These are phyloP conservation scores for Toxostoma redivivum DNA, from an alignment of 2,113 vertebrate genomes.

Conservation along the genomic window DNA sequence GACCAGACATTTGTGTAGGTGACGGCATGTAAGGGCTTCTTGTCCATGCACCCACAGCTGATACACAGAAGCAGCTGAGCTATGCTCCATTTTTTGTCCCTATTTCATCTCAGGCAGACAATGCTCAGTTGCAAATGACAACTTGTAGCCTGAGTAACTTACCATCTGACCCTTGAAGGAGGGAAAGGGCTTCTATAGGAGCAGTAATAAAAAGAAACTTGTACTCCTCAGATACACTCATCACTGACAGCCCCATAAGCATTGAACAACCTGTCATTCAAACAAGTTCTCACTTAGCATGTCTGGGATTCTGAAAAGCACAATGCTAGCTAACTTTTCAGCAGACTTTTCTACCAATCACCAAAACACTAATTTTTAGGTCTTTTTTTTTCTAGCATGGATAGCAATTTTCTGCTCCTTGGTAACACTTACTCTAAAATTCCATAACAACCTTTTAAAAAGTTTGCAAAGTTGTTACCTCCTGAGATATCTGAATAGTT, in stretches of 20 bases:
- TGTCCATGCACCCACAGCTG: not conserved
- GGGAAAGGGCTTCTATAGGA: not conserved
- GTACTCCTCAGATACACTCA: not conserved
- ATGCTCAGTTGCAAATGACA: not conserved
- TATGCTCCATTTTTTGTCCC: not conserved
- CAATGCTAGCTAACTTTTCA: not conserved
- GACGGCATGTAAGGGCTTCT: not conserved
- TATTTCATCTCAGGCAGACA: not conserved
- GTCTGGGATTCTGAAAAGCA: not conserved
- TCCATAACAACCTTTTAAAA: not conserved
- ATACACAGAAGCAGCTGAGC: not conserved
- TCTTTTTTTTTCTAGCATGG: not conserved
- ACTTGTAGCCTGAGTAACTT: not conserved
- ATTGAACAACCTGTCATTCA: not conserved
- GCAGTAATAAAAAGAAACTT: not conserved
- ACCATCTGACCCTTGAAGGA: not conserved
- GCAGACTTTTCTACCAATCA: not conserved
- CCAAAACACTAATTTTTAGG: not conserved
- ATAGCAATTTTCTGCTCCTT: not conserved
- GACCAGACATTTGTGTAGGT: not conserved
- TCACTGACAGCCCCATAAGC: not conserved
- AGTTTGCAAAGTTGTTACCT: not conserved
- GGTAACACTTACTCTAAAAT: not conserved
- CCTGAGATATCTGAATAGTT: not conserved
- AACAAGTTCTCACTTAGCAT: not conserved